A percentile compares a stretch with the other conserved stretches of the same genome.
These are phyloP conservation scores for Ferdinandea cuprea DNA, from an alignment of 2,888 invertebrate genomes.

Conservation along the genomic window DNA sequence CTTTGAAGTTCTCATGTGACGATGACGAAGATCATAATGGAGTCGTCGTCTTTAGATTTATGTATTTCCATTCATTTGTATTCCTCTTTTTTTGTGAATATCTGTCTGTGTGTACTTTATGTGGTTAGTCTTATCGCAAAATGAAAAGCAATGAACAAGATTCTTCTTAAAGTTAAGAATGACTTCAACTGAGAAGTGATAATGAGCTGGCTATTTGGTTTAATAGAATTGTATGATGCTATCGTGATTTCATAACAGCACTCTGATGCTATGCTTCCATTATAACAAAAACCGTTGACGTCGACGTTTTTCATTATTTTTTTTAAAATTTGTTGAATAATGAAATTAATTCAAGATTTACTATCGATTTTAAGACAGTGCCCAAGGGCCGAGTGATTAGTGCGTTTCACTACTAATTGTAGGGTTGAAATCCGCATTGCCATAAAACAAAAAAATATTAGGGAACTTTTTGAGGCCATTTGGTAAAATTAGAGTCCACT, in stretches of 20 bases:
- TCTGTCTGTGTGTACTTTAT: not conserved
- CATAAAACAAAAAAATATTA: too few species aligned
- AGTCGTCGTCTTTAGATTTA: slow-evolving; percentile 39
- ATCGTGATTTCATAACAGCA: slow-evolving; percentile 47
- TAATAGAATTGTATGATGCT: slow-evolving; percentile 8
- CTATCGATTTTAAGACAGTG: too few species aligned
- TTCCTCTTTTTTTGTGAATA: slow-evolving; percentile 12
- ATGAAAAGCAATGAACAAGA: slow-evolving; percentile 35
- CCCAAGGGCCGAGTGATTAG: too few species aligned
- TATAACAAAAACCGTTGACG: not conserved
- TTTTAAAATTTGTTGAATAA: too few species aligned
- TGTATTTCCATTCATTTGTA: slow-evolving; percentile 19
- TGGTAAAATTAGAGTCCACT: too few species aligned
- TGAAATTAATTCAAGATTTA: too few species aligned
- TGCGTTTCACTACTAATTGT: too few species aligned
- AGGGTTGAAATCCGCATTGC: too few species aligned
- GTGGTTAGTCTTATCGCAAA: slow-evolving; percentile 54
- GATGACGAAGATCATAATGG: slow-evolving; percentile 46
- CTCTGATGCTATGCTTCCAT: not conserved
- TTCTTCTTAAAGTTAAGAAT: slow-evolving; percentile 31
- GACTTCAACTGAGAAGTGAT: slow-evolving; percentile 25
- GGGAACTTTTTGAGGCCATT: too few species aligned
- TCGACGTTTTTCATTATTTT: too few species aligned
- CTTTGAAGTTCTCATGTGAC: slow-evolving; percentile 31
- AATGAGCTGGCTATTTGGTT: slow-evolving; percentile 21